Conservation (phyloP, 2,888 invertebrate genomes). For the Leptogaster cylindrica region DNA sequence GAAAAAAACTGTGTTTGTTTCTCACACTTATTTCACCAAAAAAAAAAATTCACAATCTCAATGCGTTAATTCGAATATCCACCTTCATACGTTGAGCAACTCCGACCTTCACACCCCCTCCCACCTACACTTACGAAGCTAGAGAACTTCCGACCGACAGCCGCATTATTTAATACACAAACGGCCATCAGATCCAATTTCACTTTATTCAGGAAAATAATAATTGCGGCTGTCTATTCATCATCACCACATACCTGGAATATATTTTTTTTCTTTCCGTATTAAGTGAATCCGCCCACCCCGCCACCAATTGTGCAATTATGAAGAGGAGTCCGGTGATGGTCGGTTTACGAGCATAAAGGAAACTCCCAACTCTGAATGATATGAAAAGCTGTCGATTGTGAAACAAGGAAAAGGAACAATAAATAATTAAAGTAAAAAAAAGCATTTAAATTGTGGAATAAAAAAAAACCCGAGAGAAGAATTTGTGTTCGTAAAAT, state of each 20-base stretch:
- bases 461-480: not conserved
- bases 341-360: not conserved
- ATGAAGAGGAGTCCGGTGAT: not conserved
- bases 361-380: not conserved
- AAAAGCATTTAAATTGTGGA: constrained; percentile 1
- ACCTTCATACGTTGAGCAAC: no score
- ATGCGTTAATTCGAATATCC: no score
- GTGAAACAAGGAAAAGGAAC: constrained; percentile 24
- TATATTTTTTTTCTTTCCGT: not conserved
- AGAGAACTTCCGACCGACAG: no score
- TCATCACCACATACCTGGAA: not conserved
- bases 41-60: no score
- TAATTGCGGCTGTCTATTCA: not conserved
- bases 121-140: no score
- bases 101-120: no score
- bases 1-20: no score
- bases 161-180: no score
- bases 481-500: constrained; percentile 26
- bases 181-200: no score
- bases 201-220: no score
- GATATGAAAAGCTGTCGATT: constrained; percentile 20
- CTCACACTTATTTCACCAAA: no score
- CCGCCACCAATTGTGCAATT: not conserved
- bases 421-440: constrained; percentile 35
- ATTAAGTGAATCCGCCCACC: not conserved